These are phyloP conservation scores for Ophion ventricosus DNA, from an alignment of 2,888 invertebrate species.

Conservation along the genomic window DNA sequence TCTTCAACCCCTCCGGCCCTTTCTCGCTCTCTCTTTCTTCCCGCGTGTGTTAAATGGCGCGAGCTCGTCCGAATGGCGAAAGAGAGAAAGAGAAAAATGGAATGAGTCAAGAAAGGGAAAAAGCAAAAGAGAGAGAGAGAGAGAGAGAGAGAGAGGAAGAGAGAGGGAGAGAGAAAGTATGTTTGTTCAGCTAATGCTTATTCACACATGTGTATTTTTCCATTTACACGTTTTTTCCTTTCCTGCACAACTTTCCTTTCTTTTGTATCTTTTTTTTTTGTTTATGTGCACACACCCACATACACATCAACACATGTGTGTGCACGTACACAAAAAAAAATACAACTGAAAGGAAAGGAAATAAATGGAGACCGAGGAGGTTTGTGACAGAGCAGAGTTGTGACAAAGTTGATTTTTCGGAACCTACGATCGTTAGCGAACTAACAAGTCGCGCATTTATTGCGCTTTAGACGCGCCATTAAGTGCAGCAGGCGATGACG, in stretches of 20 bases:
- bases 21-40: background rate
- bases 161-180: background rate
- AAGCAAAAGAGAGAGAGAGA: background rate
- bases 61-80: constrained; percentile 2
- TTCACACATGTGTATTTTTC: background rate
- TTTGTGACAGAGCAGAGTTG: too few relatives aligned
- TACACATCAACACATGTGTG: too few relatives aligned
- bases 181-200: constrained; percentile 40
- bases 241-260: background rate
- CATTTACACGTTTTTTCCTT: background rate
- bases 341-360: too few relatives aligned
- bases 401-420: too few relatives aligned
- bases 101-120: background rate
- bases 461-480: too few relatives aligned
- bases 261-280: background rate
- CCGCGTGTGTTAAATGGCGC: constrained; percentile 26
- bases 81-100: background rate
- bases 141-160: background rate
- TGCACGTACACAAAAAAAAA: too few relatives aligned
- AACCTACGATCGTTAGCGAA: too few relatives aligned
- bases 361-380: too few relatives aligned
- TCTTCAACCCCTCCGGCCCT: background rate
- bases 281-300: background rate
- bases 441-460: too few relatives aligned
- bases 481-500: too few relatives aligned